These are phyloP conservation scores for Dicyrtoma fusca DNA, from an alignment of 2,888 invertebrate genomes.

Conservation along the genomic window DNA sequence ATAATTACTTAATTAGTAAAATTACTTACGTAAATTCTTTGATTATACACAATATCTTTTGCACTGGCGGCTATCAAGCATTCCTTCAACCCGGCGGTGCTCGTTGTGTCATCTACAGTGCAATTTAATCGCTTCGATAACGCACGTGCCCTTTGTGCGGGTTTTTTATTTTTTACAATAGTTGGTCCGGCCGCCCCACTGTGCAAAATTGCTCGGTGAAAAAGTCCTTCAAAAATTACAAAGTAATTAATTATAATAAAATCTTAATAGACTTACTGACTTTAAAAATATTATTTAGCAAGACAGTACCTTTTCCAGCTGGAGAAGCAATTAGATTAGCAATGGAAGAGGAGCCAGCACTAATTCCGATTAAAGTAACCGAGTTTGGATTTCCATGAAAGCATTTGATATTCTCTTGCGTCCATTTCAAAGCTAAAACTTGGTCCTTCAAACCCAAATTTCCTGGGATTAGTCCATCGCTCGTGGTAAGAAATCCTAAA, in stretches of 20 bases:
- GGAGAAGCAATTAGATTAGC: background rate
- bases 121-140: background rate
- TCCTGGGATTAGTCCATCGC: background rate
- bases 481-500: background rate
- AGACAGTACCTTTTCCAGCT: background rate
- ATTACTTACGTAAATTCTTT: no score
- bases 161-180: background rate
- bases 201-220: background rate
- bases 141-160: background rate
- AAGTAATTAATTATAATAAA: no score
- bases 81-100: no score
- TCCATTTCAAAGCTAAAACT: conserved; percentile 3
- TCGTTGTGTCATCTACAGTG: background rate
- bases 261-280: no score
- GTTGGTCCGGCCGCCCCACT: background rate
- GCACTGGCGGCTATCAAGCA: no score
- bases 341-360: background rate
- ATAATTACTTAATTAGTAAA: background rate
- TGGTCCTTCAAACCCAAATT: conserved; percentile 12
- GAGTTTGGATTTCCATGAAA: conserved; percentile 3
- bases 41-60: no score
- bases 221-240: background rate
- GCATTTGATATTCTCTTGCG: background rate
- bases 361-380: conserved; percentile 1
- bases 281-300: background rate